A percentile compares a stretch with the other conserved stretches of the same genome.
phyloP scores from a whole-genome alignment of 2,113 vertebrate genomes.

The Scytalopus superciliaris region DNA sequence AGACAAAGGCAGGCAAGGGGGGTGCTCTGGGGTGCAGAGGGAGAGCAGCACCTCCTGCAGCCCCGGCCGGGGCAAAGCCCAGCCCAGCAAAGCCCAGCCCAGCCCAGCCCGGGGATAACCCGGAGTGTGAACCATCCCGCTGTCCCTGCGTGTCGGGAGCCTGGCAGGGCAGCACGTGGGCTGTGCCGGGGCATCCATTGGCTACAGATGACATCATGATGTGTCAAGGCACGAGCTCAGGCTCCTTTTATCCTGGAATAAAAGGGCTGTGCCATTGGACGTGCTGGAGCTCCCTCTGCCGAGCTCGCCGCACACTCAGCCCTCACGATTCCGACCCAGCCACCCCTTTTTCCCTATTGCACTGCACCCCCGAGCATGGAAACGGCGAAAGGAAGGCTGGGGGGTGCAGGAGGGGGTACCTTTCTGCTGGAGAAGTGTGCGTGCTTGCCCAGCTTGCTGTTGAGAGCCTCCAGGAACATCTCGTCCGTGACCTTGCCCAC shows the following conservation, averaged over 20 bases:
- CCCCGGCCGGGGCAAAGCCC: too few relatives aligned
- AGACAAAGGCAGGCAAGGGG: not conserved
- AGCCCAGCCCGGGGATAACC: too few relatives aligned
- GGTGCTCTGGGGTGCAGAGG: not conserved
- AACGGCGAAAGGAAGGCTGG: not conserved
- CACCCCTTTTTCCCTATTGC: not conserved
- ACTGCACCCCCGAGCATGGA: rapidly evolving
- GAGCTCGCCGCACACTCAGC: not conserved
- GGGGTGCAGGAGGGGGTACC: slow-evolving; percentile 61
- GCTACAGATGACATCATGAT: slow-evolving; percentile 78
- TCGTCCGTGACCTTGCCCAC: slow-evolving; percentile 96
- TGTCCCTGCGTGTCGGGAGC: slow-evolving; percentile 52
- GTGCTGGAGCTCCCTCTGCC: slow-evolving; percentile 74
- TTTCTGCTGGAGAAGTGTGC: slow-evolving; percentile 96
- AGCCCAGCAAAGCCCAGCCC: too few relatives aligned
- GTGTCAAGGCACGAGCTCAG: slow-evolving; percentile 20
- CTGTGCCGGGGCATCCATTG: slow-evolving; percentile 56
- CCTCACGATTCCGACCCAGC: not conserved
- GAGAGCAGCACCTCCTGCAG: not conserved
- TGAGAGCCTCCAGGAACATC: slow-evolving; percentile 94
- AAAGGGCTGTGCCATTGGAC: not conserved
- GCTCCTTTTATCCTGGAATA: not conserved
- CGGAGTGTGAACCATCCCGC: too few relatives aligned
- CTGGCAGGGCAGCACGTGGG: slow-evolving; percentile 56
- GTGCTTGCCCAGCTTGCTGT: slow-evolving; percentile 89